A percentile compares a stretch with the other conserved stretches of the same genome.
phyloP scores from a whole-genome alignment of 2,113 vertebrate species.

The Puffinus mauretanicus region DNA sequence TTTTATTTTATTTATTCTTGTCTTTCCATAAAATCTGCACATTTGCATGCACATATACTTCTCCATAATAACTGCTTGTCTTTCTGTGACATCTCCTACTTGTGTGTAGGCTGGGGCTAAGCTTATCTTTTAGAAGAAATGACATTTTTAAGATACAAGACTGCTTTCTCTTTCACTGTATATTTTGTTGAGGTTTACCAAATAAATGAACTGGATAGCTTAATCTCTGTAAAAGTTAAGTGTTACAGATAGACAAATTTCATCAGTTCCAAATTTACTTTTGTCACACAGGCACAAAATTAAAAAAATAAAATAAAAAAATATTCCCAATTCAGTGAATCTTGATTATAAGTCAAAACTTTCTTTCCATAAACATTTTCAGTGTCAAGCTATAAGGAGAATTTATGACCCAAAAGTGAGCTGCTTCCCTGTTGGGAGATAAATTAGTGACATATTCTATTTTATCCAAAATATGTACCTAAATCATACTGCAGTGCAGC shows the following conservation, averaged over 20 bases:
- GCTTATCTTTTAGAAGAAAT: background rate
- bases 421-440: background rate
- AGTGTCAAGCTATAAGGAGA: background rate
- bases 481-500: background rate
- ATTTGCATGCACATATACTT: background rate
- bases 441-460: background rate
- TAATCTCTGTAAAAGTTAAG: background rate
- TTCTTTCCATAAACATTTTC: background rate
- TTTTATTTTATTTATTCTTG: background rate
- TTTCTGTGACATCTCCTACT: background rate
- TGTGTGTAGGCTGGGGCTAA: background rate
- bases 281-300: background rate
- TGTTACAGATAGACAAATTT: background rate
- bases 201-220: background rate
- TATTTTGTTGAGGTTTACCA: background rate
- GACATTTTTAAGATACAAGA: background rate
- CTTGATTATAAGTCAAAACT: background rate
- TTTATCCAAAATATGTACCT: background rate
- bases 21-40: background rate
- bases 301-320: background rate
- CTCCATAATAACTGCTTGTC: background rate
- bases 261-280: background rate
- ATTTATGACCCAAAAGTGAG: background rate
- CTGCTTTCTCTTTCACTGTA: background rate
- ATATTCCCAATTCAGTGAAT: background rate